phyloP scores from a whole-genome alignment of 2,888 invertebrate genomes.

The Ceraclea dissimilis region DNA sequence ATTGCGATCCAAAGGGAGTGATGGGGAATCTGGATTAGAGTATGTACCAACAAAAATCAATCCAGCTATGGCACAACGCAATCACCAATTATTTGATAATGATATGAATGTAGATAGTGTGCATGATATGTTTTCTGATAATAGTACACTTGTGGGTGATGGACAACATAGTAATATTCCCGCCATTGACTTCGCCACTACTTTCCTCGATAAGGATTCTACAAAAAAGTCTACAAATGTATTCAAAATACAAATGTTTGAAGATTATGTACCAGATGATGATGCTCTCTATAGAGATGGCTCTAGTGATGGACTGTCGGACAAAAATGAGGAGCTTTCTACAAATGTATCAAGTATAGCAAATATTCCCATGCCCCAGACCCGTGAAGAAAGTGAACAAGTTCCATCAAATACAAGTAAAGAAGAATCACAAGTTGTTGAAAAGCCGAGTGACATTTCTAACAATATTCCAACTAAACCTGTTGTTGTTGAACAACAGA shows the following conservation, averaged over 20 bases:
- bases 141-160: neutral
- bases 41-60: constrained; percentile 45
- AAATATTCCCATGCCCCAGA: constrained; percentile 2
- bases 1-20: constrained; percentile 6
- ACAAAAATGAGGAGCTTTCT: neutral
- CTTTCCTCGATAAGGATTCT: neutral
- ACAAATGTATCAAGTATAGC: constrained; percentile 19
- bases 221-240: neutral
- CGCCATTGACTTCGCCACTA: neutral
- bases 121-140: constrained; percentile 27
- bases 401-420: neutral
- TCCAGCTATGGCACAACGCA: constrained; percentile 37
- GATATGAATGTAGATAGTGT: constrained; percentile 34
- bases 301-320: constrained; percentile 9
- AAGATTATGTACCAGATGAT: constrained; percentile 42
- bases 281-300: constrained; percentile 41
- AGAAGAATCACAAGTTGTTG: too few relatives aligned
- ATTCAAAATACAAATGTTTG: constrained; percentile 30
- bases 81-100: constrained; percentile 39
- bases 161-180: neutral
- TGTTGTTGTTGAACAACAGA: neutral
- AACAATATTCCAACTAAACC: neutral
- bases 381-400: neutral
- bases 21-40: constrained; percentile 31
- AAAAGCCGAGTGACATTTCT: too few relatives aligned